phyloP scores from a whole-genome alignment of 2,888 invertebrate species.

The Oligia latruncula region DNA sequence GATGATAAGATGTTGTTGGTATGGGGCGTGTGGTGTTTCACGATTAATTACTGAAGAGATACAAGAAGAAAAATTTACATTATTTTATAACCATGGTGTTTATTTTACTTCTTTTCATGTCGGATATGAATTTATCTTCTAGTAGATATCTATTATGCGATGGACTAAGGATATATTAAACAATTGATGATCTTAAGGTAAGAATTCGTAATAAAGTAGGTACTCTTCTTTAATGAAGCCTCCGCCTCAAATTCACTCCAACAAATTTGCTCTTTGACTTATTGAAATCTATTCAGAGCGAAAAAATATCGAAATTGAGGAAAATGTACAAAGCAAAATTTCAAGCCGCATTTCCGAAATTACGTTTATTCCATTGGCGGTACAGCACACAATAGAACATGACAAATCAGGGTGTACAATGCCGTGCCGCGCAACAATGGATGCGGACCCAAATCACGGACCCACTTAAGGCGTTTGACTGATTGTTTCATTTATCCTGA shows the following conservation, averaged over 20 bases:
- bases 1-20: neutral
- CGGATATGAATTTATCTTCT: neutral
- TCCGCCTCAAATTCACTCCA: neutral
- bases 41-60: conserved; percentile 9
- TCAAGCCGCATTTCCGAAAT: conserved; percentile 5
- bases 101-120: neutral
- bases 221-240: neutral
- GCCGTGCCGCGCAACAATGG: conserved; percentile 57
- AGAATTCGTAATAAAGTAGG: neutral
- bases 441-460: conserved; percentile 56
- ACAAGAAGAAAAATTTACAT: neutral
- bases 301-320: conserved; percentile 11
- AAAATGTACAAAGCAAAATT: conserved; percentile 18
- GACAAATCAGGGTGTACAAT: conserved; percentile 60
- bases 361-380: conserved; percentile 28
- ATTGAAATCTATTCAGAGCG: conserved; percentile 16
- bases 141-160: neutral
- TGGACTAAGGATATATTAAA: neutral
- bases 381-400: conserved; percentile 39
- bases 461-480: conserved; percentile 63
- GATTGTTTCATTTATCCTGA: conserved; percentile 63
- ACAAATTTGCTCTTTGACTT: neutral
- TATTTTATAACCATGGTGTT: neutral
- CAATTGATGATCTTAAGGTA: neutral
- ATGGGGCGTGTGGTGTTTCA: neutral